Conservation (phyloP, 2,113 vertebrate species). For the Thomomys bottae region DNA sequence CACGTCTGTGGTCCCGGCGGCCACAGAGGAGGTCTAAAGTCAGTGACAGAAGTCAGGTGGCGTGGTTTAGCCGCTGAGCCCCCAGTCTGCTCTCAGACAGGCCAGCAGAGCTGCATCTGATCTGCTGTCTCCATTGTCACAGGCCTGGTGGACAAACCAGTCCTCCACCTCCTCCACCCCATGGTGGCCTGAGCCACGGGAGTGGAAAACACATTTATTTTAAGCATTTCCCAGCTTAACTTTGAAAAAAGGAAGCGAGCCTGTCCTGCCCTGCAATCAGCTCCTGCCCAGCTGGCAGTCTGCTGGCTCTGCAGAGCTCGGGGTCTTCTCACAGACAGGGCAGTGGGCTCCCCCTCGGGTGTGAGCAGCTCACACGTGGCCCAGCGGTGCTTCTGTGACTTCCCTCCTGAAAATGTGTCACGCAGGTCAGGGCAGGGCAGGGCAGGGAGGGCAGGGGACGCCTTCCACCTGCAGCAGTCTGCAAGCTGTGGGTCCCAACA, state of each 20-base stretch:
- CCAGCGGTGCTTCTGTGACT: background rate
- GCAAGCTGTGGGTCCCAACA: background rate
- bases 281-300: background rate
- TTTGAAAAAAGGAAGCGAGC: background rate
- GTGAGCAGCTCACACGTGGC: background rate
- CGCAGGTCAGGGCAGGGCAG: too few relatives aligned
- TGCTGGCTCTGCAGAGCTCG: constrained; percentile 42
- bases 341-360: background rate
- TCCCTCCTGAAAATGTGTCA: too few relatives aligned
- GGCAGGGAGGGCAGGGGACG: too few relatives aligned
- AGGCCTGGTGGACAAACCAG: background rate
- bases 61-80: too few relatives aligned
- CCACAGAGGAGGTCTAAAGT: too few relatives aligned
- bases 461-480: too few relatives aligned
- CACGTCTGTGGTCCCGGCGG: too few relatives aligned
- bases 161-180: too few relatives aligned
- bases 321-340: background rate
- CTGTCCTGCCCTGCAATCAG: background rate
- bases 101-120: background rate
- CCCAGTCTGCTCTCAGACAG: background rate
- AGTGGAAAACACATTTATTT: background rate
- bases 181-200: background rate
- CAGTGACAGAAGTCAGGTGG: too few relatives aligned
- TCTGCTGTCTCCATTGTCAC: constrained; percentile 44
- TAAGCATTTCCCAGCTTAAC: background rate